phyloP scores from a whole-genome alignment of 2,113 vertebrate genomes.

The Antigone vipio region DNA sequence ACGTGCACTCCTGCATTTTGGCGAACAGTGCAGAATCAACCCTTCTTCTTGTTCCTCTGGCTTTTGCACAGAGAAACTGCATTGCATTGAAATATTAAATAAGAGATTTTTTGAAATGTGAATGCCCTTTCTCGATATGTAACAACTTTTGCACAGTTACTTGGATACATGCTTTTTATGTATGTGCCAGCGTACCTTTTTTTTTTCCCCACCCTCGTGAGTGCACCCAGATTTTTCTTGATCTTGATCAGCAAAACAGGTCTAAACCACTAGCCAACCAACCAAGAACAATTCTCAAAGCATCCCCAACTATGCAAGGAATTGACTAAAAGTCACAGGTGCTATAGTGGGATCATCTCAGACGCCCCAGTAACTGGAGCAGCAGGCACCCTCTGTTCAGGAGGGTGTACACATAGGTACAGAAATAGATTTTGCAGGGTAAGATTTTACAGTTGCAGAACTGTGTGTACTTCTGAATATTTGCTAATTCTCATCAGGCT shows the following conservation, averaged over 20 bases:
- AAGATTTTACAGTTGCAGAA: background rate
- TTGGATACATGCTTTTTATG: background rate
- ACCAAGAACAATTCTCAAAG: background rate
- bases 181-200: background rate
- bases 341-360: background rate
- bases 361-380: background rate
- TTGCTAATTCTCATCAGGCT: background rate
- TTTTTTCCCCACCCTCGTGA: background rate
- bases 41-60: background rate
- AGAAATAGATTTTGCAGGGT: background rate
- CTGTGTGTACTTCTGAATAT: background rate
- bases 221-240: background rate
- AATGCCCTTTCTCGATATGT: background rate
- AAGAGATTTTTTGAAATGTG: background rate
- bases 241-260: background rate
- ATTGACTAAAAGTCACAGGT: background rate
- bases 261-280: background rate
- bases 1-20: background rate
- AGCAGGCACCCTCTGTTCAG: background rate
- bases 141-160: background rate
- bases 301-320: background rate
- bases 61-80: background rate
- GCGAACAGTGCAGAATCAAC: background rate
- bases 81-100: background rate
- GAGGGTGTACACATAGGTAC: background rate